Conservation (phyloP, 2,888 invertebrate species). For the Heteropelma amictum region DNA sequence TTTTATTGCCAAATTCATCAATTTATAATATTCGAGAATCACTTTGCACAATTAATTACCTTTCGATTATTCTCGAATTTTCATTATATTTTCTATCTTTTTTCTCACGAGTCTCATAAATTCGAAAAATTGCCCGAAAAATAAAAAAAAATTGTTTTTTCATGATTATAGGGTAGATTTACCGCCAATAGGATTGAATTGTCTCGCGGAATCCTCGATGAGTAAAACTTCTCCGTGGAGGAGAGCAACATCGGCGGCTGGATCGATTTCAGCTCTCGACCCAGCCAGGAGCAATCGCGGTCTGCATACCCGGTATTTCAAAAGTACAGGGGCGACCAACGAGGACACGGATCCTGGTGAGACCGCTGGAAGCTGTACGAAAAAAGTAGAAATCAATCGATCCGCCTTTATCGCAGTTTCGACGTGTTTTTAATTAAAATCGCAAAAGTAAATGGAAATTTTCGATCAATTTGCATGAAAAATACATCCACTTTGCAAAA, state of each 20-base stretch:
- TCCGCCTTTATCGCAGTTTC: background rate
- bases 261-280: constrained; percentile 83
- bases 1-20: no score
- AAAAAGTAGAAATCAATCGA: background rate
- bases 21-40: no score
- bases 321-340: constrained; percentile 73
- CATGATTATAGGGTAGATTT: constrained; percentile 52
- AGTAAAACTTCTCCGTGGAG: constrained; percentile 83
- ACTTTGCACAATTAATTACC: no score
- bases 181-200: constrained; percentile 81
- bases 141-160: no score
- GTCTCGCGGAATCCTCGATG: constrained; percentile 81
- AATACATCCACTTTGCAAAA: no score
- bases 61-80: no score
- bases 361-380: constrained; percentile 70
- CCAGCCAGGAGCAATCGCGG: constrained; percentile 82
- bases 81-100: no score
- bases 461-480: no score
- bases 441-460: no score
- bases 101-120: no score
- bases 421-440: no score
- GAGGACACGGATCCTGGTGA: constrained; percentile 73
- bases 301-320: constrained; percentile 74
- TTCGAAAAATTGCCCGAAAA: background rate
- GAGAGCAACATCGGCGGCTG: constrained; percentile 80